Evolutionary conservation across 1,140 invertebrate species (phyloP).

Genomic region (Forficula auricularia): DNA sequence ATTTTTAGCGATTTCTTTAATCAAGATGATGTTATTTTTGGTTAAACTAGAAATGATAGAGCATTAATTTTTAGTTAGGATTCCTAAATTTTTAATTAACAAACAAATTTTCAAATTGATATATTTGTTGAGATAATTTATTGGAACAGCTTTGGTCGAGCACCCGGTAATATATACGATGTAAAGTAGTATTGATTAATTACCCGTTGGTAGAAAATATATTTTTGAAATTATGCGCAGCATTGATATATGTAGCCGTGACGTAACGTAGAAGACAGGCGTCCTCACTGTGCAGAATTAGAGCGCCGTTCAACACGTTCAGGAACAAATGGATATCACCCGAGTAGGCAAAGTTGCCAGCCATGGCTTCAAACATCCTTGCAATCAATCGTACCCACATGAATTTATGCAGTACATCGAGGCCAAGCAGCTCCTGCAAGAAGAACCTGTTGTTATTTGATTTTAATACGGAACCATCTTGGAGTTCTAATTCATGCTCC

Average conservation of each 20-base stretch:
- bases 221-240: constrained; percentile 95
- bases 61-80: too few species aligned
- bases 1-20: too few species aligned
- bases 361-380: constrained; percentile 97
- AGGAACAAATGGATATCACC: constrained; percentile 93
- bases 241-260: constrained; percentile 92
- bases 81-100: constrained; percentile 10
- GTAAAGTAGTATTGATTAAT: too few species aligned
- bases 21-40: too few species aligned
- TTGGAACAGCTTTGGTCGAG: too few species aligned
- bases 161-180: too few species aligned
- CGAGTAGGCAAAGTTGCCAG: constrained; percentile 92
- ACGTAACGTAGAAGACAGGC: constrained; percentile 87
- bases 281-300: constrained; percentile 94
- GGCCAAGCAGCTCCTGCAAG: constrained; percentile 62
- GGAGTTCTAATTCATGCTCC: too few species aligned
- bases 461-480: too few species aligned
- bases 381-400: constrained; percentile 94
- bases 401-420: constrained; percentile 95
- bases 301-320: constrained; percentile 90
- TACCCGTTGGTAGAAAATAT: constrained; percentile 95
- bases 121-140: too few species aligned
- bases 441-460: constrained; percentile 11
- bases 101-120: too few species aligned
- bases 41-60: too few species aligned